Base-by-base conservation (phyloP, 2,797 vertebrate species). In the Serranus cabrilla region DNA sequence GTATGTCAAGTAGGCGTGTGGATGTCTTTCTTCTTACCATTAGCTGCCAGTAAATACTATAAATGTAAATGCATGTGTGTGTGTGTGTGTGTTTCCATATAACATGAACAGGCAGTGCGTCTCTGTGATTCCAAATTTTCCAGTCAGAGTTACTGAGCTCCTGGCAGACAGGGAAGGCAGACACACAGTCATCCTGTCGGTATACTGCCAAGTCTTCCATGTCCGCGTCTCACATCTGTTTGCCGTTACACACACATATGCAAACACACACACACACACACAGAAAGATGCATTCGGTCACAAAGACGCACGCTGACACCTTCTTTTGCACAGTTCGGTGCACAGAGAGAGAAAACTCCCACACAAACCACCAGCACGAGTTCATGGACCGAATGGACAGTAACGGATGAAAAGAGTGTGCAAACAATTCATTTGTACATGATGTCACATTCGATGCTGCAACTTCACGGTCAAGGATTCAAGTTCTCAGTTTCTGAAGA, bases 161-260 rank as follows among this genome's bases (percentile, higher is more conserved):
- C 76, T 75, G 75, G 75, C 83, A 88, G 83, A 85, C 88, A 42
- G 17, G 58, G 62, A 45, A 69, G 74, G 80, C 87, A 92, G 86
- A 92, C 90, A 90, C 82, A 82, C 84, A 88, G 90, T 92, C 90
- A 92, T 90, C 70, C 52, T 31, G 75, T 45, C 61, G 3, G 57
- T 56, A 14, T 11, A 45, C 74, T 73, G 90, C 89, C 86, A 87
- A 89, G 73, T 60, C 69, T 56, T 83, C 51, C 82, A 66, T 64
- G 71, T 79, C 31, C 37, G 9, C 49, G 76, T 54, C 79, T 74
- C 75, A 85, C 87, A 91, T 89, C 85, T 85, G 84, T 86, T 84
- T 83, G 74, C 79, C n/a, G 68, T 85, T 80, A 71, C 68, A 71
- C 78, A 65, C 64, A 78, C 46, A 12, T 54, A 78, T n/a, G 37